A percentile compares a stretch with the other conserved stretches of the same genome.
phyloP scores from a whole-genome alignment of 2,113 vertebrate species.

The Paramisgurnus dabryanus region DNA sequence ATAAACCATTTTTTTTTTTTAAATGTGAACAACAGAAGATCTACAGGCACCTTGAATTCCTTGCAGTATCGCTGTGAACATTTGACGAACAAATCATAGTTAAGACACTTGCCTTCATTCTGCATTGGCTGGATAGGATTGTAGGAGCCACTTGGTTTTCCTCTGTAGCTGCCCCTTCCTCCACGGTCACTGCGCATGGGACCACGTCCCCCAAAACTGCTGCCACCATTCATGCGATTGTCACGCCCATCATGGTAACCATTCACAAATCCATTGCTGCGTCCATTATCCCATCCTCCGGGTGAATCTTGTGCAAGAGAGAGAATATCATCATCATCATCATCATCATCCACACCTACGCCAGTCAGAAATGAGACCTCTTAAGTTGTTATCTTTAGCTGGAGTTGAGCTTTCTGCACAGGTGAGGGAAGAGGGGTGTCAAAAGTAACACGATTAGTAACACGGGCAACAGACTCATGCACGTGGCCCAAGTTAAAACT shows the following conservation, averaged over 20 bases:
- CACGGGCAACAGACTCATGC: not conserved
- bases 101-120: slow-evolving; percentile 51
- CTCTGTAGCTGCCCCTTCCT: slow-evolving; percentile 68
- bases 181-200: slow-evolving; percentile 76
- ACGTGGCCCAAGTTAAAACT: not conserved
- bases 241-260: slow-evolving; percentile 75
- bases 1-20: not conserved
- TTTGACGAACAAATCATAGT: not conserved
- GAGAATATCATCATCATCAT: not conserved
- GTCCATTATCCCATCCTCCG: slow-evolving; percentile 70
- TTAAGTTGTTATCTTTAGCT: not conserved
- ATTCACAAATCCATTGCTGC: slow-evolving; percentile 79
- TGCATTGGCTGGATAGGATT: slow-evolving; percentile 71
- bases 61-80: not conserved
- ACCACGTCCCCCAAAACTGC: slow-evolving; percentile 69
- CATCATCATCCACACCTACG: no score
- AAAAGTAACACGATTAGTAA: not conserved
- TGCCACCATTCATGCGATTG: slow-evolving; percentile 72
- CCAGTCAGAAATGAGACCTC: not conserved
- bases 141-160: slow-evolving; percentile 68
- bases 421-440: not conserved
- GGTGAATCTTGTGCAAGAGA: slow-evolving; percentile 62
- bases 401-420: not conserved
- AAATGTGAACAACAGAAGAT: not conserved
- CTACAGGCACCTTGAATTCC: not conserved